Evolutionary conservation across 30 jellyfish, hydroid and myxozoan species (phyloP).

Genomic region (Phacellophora camtschatica): DNA sequence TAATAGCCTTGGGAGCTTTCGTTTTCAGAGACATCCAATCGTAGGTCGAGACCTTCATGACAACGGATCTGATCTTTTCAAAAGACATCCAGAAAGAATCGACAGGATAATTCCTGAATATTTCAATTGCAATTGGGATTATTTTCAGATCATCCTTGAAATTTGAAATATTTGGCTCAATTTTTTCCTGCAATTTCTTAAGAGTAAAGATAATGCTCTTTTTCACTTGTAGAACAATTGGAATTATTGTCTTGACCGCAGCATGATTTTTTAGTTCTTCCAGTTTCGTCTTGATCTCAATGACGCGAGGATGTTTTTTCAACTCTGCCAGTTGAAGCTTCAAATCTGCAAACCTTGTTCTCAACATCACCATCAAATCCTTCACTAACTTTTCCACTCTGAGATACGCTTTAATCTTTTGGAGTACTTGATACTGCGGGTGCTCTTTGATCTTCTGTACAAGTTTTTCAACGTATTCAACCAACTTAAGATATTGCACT

Average conservation of each 20-base stretch:
- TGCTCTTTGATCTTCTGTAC: conserved; percentile 40
- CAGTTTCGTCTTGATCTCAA: conserved; percentile 29
- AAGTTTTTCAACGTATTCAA: background rate
- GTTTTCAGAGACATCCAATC: background rate
- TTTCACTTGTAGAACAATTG: conserved; percentile 9
- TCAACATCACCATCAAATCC: conserved; percentile 18
- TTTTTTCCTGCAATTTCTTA: conserved; percentile 40
- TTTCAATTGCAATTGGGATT: conserved; percentile 13
- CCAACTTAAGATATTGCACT: background rate
- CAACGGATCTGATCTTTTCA: background rate
- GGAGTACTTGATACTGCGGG: conserved; percentile 51
- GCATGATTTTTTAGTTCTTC: conserved; percentile 53
- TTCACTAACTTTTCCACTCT: conserved; percentile 12
- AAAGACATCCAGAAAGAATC: conserved; percentile 86
- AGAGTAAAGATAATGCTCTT: conserved; percentile 51
- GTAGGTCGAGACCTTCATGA: background rate
- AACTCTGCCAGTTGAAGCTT: conserved; percentile 57
- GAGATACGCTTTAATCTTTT: conserved; percentile 42
- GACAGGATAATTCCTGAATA: conserved; percentile 81
- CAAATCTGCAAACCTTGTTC: conserved; percentile 13
- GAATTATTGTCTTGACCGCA: conserved; percentile 12
- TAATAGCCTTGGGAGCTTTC: background rate
- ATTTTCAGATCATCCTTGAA: background rate
- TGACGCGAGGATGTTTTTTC: conserved; percentile 68
- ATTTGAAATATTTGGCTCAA: conserved; percentile 1